Evolutionary conservation across 2,888 invertebrate species (phyloP).

Genomic region (Coelopa pilipes): DNA sequence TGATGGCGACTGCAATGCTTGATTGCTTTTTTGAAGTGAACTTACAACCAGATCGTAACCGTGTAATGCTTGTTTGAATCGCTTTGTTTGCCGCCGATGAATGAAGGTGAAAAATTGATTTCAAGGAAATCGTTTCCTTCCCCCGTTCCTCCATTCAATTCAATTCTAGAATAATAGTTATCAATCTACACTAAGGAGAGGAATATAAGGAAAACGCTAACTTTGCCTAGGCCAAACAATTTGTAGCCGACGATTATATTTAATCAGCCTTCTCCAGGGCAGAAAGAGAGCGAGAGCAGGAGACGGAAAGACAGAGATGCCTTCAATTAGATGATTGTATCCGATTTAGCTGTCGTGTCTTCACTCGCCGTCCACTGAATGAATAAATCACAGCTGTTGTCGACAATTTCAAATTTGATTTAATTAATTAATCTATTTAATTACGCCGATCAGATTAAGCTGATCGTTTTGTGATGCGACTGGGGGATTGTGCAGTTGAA

Average conservation of each 20-base stretch:
- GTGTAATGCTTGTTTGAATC: no score
- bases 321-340: not conserved
- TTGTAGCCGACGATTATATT: no score
- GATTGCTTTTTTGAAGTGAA: constrained; percentile 24
- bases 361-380: not conserved
- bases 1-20: constrained; percentile 12
- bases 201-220: no score
- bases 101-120: not conserved
- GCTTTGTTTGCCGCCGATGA: no score
- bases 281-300: no score
- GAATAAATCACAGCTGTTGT: not conserved
- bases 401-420: constrained; percentile 16
- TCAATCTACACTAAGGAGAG: no score
- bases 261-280: no score
- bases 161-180: no score
- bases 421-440: constrained; percentile 40
- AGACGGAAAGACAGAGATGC: no score
- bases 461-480: constrained; percentile 25
- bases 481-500: not conserved
- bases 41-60: not conserved
- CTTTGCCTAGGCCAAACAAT: no score
- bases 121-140: not conserved
- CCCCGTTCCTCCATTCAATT: no score
- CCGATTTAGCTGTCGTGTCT: not conserved
- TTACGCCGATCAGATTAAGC: constrained; percentile 33